phyloP scores from a whole-genome alignment of 2,113 vertebrate genomes.

The Isichthys henryi region DNA sequence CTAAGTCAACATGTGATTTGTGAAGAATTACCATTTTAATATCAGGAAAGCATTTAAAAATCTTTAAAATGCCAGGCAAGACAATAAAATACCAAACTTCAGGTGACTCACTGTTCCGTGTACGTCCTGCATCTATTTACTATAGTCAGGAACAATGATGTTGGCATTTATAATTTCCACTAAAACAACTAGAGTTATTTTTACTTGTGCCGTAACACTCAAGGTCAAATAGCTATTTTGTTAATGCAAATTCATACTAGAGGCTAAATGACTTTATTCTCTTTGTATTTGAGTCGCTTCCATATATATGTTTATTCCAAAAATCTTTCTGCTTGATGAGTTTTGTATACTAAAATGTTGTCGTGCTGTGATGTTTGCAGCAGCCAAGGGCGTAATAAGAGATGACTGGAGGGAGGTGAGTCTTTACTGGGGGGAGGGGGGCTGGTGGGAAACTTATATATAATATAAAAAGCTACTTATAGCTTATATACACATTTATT shows the following conservation, averaged over 20 bases:
- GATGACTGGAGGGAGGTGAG: no score
- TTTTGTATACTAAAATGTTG: background rate
- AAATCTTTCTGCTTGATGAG: background rate
- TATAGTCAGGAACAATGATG: background rate
- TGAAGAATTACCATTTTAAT: background rate
- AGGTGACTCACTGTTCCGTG: background rate
- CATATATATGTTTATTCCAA: background rate
- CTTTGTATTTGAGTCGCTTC: background rate
- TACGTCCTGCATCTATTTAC: background rate
- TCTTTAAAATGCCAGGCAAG: background rate
- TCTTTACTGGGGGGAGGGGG: no score
- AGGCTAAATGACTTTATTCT: background rate
- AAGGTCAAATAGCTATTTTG: background rate
- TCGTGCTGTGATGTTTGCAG: background rate
- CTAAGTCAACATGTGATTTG: background rate
- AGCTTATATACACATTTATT: no score
- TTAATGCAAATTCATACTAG: background rate
- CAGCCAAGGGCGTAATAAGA: background rate
- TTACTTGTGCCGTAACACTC: background rate
- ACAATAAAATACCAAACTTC: background rate
- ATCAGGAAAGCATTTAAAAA: background rate
- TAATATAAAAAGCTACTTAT: no score
- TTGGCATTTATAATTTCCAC: background rate
- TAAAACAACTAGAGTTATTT: background rate
- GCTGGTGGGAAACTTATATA: no score